Base-by-base conservation (phyloP, 2,888 invertebrate genomes). In the Drosophila paracracens region DNA sequence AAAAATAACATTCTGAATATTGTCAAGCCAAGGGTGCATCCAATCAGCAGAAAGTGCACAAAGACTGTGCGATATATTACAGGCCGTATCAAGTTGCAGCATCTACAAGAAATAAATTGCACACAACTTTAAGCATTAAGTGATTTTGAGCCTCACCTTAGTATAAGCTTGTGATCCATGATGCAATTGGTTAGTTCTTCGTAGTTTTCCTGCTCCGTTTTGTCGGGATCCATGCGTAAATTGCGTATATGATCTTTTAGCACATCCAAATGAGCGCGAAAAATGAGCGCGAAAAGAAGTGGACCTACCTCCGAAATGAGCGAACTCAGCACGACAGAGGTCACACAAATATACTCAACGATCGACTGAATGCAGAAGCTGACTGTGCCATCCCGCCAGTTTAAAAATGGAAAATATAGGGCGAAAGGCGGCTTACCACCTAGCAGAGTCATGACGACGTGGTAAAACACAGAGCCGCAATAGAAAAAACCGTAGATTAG, bases 1-100 rank as follows among this genome's bases (percentile, higher is more conserved):
- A 89, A 89, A 36, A 81, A 89, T 35, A 86, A 76, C 0, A 86
- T 56, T 18, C 89, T 86, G 50, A 89, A 72, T 16, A 86, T 31
- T 0, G 88, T 76, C 13, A 86, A 27, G 0, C 86, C 90, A 13
- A 86, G 29, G 0, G 77, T 74, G 1, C 63, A 43, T 4, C 90
- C 86, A 50, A 85, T 81, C 2, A 83, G 61, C 50, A 74, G 25
- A 10, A 86, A 86, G 18, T 89, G 90, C 13, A 79, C 75, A 11
- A 88, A 88, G 5, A 89, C 79, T 4, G 86, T 81, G 27, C 62
- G 29, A 1, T 58, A 75, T 33, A 88, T 70, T 1, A 85, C 69
- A 1, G 90, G 90, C 0, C 88, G 75, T 4, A 86, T 50, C 31
- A 79, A 18, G 8, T 85, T 59, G 48, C 83, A 89, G 59, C 74